These are phyloP conservation scores for Drosophila ironensis DNA, from an alignment of 1,140 invertebrate genomes.

Conservation along the genomic window DNA sequence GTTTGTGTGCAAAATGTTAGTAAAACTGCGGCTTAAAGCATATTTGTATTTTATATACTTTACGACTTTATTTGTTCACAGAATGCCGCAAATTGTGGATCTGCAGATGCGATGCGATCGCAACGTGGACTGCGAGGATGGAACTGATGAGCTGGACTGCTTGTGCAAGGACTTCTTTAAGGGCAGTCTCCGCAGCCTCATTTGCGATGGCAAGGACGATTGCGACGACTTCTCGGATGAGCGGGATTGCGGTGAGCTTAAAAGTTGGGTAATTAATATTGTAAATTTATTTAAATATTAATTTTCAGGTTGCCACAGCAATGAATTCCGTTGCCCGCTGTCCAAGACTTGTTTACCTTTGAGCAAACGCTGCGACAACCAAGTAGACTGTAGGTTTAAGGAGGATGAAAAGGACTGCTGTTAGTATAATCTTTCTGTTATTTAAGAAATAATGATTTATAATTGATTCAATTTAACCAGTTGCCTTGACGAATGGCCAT, in stretches of 20 bases:
- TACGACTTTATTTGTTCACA: conserved; percentile 65
- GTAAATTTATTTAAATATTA: neutral
- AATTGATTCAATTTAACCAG: conserved; percentile 75
- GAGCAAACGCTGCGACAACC: conserved; percentile 85
- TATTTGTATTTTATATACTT: neutral
- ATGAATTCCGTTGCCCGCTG: conserved; percentile 66
- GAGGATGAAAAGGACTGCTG: conserved; percentile 90
- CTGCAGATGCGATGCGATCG: conserved; percentile 86
- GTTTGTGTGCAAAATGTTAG: conserved; percentile 72
- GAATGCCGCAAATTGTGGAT: conserved; percentile 86
- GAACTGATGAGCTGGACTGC: conserved; percentile 89
- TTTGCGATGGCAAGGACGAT: conserved; percentile 91
- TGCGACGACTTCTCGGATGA: conserved; percentile 90
- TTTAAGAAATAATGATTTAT: neutral
- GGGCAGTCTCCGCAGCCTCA: conserved; percentile 55
- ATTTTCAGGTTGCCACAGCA: conserved; percentile 27
- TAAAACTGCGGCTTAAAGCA: too few species aligned
- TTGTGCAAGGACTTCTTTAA: conserved; percentile 87
- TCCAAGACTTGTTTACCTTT: conserved; percentile 84
- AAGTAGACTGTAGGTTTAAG: conserved; percentile 85
- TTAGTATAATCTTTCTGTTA: conserved; percentile 82
- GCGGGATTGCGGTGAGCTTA: conserved; percentile 85
- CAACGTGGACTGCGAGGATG: conserved; percentile 90
- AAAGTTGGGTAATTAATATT: too few species aligned
- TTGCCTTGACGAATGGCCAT: conserved; percentile 85